phyloP scores from a whole-genome alignment of 2,113 vertebrate genomes.

The Notarius lentiginosus region DNA sequence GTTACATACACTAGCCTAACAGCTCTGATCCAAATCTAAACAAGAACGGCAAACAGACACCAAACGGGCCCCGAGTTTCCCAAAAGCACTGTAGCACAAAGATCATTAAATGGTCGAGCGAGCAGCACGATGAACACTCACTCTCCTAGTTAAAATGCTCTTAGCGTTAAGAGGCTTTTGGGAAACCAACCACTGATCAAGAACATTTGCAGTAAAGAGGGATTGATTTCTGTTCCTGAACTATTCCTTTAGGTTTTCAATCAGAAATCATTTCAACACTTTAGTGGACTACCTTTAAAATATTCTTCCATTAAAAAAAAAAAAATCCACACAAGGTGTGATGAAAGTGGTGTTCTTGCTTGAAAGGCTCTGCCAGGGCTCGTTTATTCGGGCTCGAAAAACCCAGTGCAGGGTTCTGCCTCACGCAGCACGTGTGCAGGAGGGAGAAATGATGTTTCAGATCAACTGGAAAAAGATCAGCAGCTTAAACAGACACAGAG shows the following conservation, averaged over 20 bases:
- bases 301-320: too few relatives aligned
- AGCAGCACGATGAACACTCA: too few relatives aligned
- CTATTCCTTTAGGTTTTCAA: not conserved
- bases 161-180: too few relatives aligned
- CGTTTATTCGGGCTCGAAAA: constrained; percentile 15
- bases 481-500: constrained; percentile 23
- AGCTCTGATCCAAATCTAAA: not conserved
- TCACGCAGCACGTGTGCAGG: not conserved
- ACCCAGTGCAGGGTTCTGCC: constrained; percentile 1
- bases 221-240: not conserved
- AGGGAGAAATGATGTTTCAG: not conserved
- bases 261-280: not conserved
- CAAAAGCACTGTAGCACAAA: too few relatives aligned
- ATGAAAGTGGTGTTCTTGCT: not conserved
- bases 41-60: not conserved
- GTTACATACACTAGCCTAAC: not conserved
- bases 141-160: too few relatives aligned
- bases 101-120: too few relatives aligned
- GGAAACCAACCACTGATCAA: not conserved
- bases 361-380: constrained; percentile 12
- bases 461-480: constrained; percentile 30
- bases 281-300: not conserved
- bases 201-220: not conserved
- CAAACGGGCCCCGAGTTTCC: not conserved
- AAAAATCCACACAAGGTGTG: too few relatives aligned